Conservation (phyloP, 2,113 vertebrate species). For the Nesoenas mayeri region DNA sequence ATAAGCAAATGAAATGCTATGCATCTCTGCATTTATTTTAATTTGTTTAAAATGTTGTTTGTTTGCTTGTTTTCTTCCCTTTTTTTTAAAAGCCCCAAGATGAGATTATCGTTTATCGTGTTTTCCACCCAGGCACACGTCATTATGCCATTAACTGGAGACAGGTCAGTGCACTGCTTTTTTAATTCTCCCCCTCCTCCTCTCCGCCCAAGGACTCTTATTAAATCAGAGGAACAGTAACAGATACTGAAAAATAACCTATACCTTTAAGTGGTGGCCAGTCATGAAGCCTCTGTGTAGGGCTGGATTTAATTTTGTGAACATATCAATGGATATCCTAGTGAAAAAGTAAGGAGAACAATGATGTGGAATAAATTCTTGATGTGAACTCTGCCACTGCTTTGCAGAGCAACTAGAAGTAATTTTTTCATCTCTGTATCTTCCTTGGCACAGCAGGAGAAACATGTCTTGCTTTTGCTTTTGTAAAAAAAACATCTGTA, state of each 20-base stretch:
- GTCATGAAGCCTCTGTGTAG: not conserved
- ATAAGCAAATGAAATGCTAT: not conserved
- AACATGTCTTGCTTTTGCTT: not conserved
- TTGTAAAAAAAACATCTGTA: not conserved
- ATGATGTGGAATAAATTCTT: not conserved
- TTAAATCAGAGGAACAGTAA: not conserved
- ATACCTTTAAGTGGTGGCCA: not conserved
- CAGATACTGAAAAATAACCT: not conserved
- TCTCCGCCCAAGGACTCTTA: not conserved
- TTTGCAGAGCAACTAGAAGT: not conserved
- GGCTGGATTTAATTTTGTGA: not conserved
- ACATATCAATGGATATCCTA: not conserved
- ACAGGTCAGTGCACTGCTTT: conserved; percentile 82
- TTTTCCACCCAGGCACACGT: conserved; percentile 85
- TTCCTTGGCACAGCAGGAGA: not conserved
- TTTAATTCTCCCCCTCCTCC: not conserved
- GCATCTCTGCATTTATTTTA: not conserved
- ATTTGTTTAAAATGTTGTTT: not conserved
- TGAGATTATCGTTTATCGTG: conserved; percentile 93
- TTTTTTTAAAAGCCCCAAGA: conserved; percentile 82
- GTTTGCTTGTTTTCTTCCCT: not conserved
- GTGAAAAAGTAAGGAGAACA: not conserved
- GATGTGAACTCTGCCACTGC: not conserved
- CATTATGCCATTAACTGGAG: conserved; percentile 90
- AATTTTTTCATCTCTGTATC: not conserved